A percentile compares a stretch with the other conserved stretches of the same genome.
Evolutionary conservation across 2,113 vertebrate species (phyloP).

Genomic region (Phyllostomus discolor): DNA sequence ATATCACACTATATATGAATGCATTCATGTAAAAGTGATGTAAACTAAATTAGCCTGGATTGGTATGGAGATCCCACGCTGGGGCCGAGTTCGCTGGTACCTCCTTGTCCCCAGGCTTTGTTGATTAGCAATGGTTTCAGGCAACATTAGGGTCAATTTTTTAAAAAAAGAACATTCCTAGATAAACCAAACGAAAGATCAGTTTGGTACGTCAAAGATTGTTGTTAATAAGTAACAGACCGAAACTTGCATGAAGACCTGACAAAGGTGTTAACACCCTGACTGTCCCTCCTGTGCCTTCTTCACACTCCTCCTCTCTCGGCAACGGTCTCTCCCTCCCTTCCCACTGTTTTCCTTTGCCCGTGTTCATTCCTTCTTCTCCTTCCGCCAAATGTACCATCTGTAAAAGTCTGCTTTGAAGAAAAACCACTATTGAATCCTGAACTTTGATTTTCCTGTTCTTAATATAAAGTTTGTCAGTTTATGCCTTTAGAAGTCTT

Average conservation of each 20-base stretch:
- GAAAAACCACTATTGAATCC: neutral
- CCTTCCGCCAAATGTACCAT: neutral
- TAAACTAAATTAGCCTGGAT: neutral
- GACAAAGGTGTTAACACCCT: neutral
- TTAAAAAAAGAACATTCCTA: neutral
- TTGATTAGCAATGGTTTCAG: neutral
- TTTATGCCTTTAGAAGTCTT: neutral
- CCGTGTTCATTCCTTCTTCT: neutral
- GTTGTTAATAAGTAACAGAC: neutral
- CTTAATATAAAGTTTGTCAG: neutral
- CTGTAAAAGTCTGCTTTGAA: neutral
- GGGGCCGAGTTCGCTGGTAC: neutral
- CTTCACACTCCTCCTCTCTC: neutral
- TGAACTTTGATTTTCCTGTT: neutral
- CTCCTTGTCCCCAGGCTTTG: neutral
- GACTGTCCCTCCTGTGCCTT: neutral
- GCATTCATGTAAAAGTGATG: neutral
- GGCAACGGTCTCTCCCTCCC: neutral
- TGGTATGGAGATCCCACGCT: neutral
- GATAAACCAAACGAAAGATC: neutral
- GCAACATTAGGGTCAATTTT: neutral
- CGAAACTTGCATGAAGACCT: neutral
- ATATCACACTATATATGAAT: neutral
- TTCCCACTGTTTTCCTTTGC: neutral
- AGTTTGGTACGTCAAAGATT: neutral